Evolutionary conservation across 64 coral and sea anemone genomes (phyloP), one percentile per base, ranked within the genome.

Genomic region (Catalaphyllia jardinei): DNA sequence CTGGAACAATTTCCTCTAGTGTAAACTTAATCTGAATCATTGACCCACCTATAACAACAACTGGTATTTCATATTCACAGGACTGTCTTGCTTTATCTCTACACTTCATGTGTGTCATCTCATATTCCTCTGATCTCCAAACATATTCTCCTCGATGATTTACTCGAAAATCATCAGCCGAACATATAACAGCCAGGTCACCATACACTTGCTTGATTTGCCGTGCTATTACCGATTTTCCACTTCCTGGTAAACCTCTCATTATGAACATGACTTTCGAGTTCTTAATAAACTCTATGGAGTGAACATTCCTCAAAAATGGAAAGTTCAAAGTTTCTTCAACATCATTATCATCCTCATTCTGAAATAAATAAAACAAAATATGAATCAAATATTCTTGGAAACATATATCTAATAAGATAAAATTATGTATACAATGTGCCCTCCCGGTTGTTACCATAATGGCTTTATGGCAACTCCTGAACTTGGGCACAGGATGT

Each of bases 231-330:
- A 28, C 51, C 35, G 75, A 79, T 79, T 90, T 90, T 52, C 88
- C 88, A 79, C 88, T 90, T 17, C 88, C 88, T 31, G 88, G 88
- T 81, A 80, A 69, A n/a, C 88, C 88, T 79, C 88, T 30, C 31
- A 90, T 57, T 50, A 90, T 90, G 28, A 90, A 71, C 77, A 90
- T 90, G 38, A 80, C 76, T 80, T 90, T 77, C 19, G 78, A 90
- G 12, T 82, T 71, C 67, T 9, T 69, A 22, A 90, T 52, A 52
- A 90, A 80, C 20, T 79, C 19, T 24, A 90, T 69, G 4, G 60
- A 59, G 7, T 81, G 60, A 29, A 2, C 14, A 31, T 90, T 49
- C 82, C 20, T 29, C 7, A 90, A 29, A 90, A 90, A 90, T 72
- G 77, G 88, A 19, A 81, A 90, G 49, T 90, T n/a, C 10, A 72